Percentiles rank a stretch among this genome's conserved stretches.
These are phyloP conservation scores for Acipenser oxyrinchus DNA, from an alignment of 2,797 vertebrate species.

Conservation along the genomic window DNA sequence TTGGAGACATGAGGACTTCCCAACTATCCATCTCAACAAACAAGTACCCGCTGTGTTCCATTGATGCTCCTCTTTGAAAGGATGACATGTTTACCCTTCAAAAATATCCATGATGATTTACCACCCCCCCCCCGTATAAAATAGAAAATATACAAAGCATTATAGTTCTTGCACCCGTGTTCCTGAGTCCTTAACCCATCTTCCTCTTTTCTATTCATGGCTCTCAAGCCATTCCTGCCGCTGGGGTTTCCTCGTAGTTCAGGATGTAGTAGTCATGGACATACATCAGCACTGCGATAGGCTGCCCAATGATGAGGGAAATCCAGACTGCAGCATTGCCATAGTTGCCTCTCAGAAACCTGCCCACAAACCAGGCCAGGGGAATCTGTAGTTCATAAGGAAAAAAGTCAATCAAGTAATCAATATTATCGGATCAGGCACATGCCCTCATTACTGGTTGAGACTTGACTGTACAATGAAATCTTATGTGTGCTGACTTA, in stretches of 20 bases:
- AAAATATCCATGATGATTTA: constrained; percentile 15
- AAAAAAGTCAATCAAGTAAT: too few species aligned
- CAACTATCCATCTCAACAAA: not conserved
- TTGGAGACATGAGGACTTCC: too few species aligned
- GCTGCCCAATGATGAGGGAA: constrained; percentile 86
- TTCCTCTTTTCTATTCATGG: not conserved
- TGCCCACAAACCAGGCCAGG: constrained; percentile 74
- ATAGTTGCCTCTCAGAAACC: constrained; percentile 77
- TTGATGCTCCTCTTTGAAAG: not conserved
- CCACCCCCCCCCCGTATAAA: constrained; percentile 5
- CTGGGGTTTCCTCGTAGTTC: constrained; percentile 52
- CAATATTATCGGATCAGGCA: too few species aligned
- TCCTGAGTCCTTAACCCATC: constrained; percentile 1
- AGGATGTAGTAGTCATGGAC: constrained; percentile 87
- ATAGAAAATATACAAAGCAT: not conserved
- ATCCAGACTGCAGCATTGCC: constrained; percentile 85
- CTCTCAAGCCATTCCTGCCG: constrained; percentile 25
- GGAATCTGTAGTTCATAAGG: constrained; percentile 59
- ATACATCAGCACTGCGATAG: constrained; percentile 81
- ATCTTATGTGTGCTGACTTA: too few species aligned
- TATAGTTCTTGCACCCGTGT: not conserved
- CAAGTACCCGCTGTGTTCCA: not conserved
- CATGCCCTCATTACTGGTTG: too few species aligned
- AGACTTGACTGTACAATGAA: too few species aligned
- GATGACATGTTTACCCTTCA: not conserved